These are phyloP conservation scores for Neopelma chrysocephalum DNA, from an alignment of 2,797 vertebrate species.

Conservation along the genomic window DNA sequence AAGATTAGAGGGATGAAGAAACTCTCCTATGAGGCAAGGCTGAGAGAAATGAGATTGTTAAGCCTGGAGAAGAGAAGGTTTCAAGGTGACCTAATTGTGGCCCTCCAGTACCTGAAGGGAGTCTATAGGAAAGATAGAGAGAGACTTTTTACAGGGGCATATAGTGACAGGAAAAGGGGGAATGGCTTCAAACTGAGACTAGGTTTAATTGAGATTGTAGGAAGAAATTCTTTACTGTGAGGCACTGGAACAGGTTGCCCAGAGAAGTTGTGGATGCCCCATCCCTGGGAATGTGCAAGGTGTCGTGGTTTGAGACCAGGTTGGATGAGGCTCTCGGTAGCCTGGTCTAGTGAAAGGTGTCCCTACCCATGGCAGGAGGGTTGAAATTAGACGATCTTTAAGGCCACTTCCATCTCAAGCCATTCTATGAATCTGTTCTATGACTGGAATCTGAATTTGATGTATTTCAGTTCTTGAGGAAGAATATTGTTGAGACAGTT, in stretches of 20 bases:
- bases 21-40: fast-evolving
- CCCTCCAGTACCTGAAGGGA: background rate
- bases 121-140: background rate
- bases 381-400: background rate
- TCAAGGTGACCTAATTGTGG: background rate
- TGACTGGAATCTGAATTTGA: background rate
- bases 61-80: background rate
- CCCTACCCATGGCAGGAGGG: background rate
- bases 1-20: background rate
- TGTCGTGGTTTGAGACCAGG: background rate
- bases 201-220: background rate
- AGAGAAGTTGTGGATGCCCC: background rate
- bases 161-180: background rate
- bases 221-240: background rate
- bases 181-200: background rate
- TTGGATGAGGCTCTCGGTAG: background rate
- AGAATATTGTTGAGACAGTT: background rate
- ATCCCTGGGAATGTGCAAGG: background rate
- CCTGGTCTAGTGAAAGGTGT: background rate
- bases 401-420: background rate
- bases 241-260: background rate
- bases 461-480: background rate
- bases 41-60: background rate
- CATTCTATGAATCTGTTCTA: background rate
- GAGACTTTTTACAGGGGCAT: too few species aligned